Evolutionary conservation across 2,888 invertebrate genomes (phyloP).

Genomic region (Plagiodera versicolora): DNA sequence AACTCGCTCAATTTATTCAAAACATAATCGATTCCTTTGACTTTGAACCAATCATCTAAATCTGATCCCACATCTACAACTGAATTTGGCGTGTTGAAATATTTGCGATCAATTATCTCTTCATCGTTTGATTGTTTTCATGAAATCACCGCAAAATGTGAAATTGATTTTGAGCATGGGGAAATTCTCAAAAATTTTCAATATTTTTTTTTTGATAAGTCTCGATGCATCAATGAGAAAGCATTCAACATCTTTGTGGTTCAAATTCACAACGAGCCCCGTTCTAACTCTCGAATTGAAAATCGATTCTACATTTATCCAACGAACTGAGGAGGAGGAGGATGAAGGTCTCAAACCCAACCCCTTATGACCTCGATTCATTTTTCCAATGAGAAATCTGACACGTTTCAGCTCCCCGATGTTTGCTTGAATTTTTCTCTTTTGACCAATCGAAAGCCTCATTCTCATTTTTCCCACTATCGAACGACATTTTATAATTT

Average conservation of each 20-base stretch:
- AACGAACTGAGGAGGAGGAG: no score
- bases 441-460: no score
- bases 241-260: not conserved
- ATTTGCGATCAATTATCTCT: not conserved
- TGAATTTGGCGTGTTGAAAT: conserved; percentile 16
- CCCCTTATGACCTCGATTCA: not conserved
- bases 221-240: not conserved
- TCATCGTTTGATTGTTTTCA: conserved; percentile 2
- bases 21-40: not conserved
- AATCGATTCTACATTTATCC: not conserved
- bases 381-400: no score
- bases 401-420: no score
- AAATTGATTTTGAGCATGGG: not conserved
- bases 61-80: conserved; percentile 1
- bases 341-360: not conserved
- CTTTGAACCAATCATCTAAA: not conserved
- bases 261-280: conserved; percentile 1
- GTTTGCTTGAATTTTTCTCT: no score
- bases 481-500: no score
- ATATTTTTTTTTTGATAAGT: not conserved
- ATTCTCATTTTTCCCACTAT: no score
- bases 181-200: not conserved
- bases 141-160: not conserved
- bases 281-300: conserved; percentile 1
- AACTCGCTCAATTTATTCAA: not conserved